Base-by-base conservation (phyloP, 2,113 vertebrate genomes). In the Ondatra zibethicus region DNA sequence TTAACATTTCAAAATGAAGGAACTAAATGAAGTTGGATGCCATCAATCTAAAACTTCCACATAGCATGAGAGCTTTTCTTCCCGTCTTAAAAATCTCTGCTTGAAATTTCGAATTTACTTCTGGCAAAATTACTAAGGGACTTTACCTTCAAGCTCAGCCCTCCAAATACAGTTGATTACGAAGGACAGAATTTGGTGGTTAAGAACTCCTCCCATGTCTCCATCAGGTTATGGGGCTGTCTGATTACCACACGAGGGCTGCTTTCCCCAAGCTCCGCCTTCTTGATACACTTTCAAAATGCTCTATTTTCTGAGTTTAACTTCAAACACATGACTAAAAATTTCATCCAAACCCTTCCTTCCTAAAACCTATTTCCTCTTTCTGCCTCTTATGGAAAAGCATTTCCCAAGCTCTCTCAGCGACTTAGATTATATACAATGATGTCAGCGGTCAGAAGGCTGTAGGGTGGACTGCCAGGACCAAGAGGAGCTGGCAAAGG, bases 1-100 rank as follows among this genome's bases (percentile, higher is more conserved):
- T 80, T 39, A 45, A 9, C 77, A 84, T 92, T 93, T n/a, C 33
- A 94, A 96, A 95, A 76, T 80, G 21, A 92, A 33, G 55, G 23
- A 70, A 80, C 47, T 66, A 78, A 55, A 63, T 68, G 39, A 75
- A 63, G 63, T 29, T 4, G 1, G 6, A 70, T 4, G 33, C 61
- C 29, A 70, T 76, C 8, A n/a, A 29, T 36, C 52, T 77, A 55
- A 92, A 93, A 31, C 29, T 21, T 91, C 61, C n/a, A 63, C 13
- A 23, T 68, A 31, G 23, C 25, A 63, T n/a, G 58, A 58, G 58
- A 58, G 58, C 58, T 92, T 84, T 4, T 63, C 61, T 31, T 1
- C 8, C 23, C 65, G 9, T 65, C 91, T 92, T 66, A 63, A 82
- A 82, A 96, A 86, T 55, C 19, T 6, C 25, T 17, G 52, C 42